Evolutionary conservation across 2,888 invertebrate genomes (phyloP), one percentile per base, ranked within the genome.

Genomic region (Caenorhabditis sp.): DNA sequence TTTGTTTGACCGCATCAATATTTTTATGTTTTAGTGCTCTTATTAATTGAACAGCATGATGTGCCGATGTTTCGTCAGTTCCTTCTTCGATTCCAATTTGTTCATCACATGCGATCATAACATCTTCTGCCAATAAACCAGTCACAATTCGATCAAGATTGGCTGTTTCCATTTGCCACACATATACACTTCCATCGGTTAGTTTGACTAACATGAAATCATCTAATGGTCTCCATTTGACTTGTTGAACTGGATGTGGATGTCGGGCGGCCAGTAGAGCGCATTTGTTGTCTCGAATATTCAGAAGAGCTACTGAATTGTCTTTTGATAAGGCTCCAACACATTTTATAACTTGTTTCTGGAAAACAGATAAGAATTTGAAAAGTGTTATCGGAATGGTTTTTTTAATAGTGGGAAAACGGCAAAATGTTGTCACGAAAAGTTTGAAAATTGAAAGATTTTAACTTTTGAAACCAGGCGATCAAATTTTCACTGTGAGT

Each of bases 121-220:
- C 95, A 88, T 99, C 84, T 50, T 84, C 90, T 95, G 94, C 66
- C 94, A 94, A 92, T 90, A 96, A 93, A 58, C 95, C 97, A 88
- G 96, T 95, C 0, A 97, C 90, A 12, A 99, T 96, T 60, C 97
- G 91, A 89, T 99, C 97, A 84, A 99, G 89, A 88, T 97, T 95
- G 0, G 96, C 96, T 91, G 97, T 99, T 90, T 99, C 99, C 96
- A 99, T 97, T 91, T 99, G 97, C 99, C 99, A 99, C 0, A 99
- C 95, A 89, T 96, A 97, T 1, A 97, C 96, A 0, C 96, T 95
- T 1, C 97, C 96, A 89, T 99, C 97, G 8, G 95, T 94, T 88
- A 96, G 96, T 0, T 95, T 95, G 21, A 97, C 95, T 79, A 97
- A 93, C 91, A 99, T 93, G 88, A 97, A 99, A 89, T 99, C 99